These are phyloP conservation scores for Laodelphax striatellus DNA, from an alignment of 1,140 invertebrate species.

Conservation along the genomic window DNA sequence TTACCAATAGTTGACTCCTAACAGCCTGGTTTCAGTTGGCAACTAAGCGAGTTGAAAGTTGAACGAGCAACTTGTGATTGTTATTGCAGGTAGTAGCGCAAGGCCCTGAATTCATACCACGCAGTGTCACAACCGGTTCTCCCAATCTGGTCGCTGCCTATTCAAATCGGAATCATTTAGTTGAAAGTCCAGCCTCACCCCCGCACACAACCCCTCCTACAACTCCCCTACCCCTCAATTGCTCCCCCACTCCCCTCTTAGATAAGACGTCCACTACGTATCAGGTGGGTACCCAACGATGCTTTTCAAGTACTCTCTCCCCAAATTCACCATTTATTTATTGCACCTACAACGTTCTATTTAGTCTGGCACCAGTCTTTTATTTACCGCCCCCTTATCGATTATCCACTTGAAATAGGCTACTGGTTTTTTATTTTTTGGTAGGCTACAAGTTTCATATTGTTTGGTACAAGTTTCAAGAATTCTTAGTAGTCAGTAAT, in stretches of 20 bases:
- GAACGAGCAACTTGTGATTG: not conserved
- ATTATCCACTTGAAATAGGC: too few relatives aligned
- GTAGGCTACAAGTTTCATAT: too few relatives aligned
- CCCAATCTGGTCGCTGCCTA: slow-evolving; percentile 1
- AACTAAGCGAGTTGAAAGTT: not conserved
- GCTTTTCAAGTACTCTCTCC: too few relatives aligned
- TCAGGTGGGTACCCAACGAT: slow-evolving; percentile 13
- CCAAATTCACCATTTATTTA: too few relatives aligned
- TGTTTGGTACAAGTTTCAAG: not conserved
- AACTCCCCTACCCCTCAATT: slow-evolving; percentile 14
- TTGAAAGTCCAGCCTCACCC: slow-evolving; percentile 14
- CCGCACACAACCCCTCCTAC: slow-evolving; percentile 17
- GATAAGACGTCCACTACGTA: slow-evolving; percentile 19
- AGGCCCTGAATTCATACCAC: slow-evolving; percentile 16
- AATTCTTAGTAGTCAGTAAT: too few relatives aligned
- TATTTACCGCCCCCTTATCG: too few relatives aligned
- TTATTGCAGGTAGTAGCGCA: slow-evolving; percentile 2
- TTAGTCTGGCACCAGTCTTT: too few relatives aligned
- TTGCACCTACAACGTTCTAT: too few relatives aligned
- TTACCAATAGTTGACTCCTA: too few relatives aligned
- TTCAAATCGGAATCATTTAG: slow-evolving; percentile 11
- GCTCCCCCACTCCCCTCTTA: slow-evolving; percentile 18
- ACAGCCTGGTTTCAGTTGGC: not conserved
- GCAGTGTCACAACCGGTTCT: slow-evolving; percentile 9
- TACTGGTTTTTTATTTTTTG: too few relatives aligned